Evolutionary conservation across 2,888 invertebrate species (phyloP).

Genomic region (Megamerina dolium): DNA sequence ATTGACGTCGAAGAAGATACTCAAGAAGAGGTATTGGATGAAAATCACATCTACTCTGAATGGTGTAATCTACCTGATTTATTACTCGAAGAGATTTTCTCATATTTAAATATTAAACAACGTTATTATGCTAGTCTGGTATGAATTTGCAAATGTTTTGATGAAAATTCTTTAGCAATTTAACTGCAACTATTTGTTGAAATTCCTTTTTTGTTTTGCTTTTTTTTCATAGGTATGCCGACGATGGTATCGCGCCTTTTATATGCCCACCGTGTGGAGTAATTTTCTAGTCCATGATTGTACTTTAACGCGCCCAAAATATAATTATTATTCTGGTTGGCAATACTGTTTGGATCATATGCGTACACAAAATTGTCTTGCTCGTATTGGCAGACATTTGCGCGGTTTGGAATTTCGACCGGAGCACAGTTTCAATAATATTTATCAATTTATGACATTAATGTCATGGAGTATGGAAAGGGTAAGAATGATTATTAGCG

Average conservation of each 20-base stretch:
- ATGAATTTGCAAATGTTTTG: too few species aligned
- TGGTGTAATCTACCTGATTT: constrained; percentile 69
- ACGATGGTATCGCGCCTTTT: constrained; percentile 64
- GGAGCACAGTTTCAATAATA: constrained; percentile 71
- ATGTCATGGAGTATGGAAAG: constrained; percentile 68
- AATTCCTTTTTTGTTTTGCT: too few species aligned
- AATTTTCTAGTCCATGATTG: constrained; percentile 65
- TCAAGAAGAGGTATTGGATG: constrained; percentile 42
- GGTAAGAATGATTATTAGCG: constrained; percentile 28
- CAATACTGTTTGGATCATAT: constrained; percentile 65
- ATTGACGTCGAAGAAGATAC: constrained; percentile 50
- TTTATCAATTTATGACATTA: constrained; percentile 79
- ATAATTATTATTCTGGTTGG: constrained; percentile 78
- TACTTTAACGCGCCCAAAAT: constrained; percentile 67
- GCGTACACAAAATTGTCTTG: constrained; percentile 64
- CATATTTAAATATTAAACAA: constrained; percentile 61
- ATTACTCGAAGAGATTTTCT: constrained; percentile 66
- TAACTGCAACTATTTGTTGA: too few species aligned
- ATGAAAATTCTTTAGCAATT: too few species aligned
- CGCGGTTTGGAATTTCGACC: constrained; percentile 64
- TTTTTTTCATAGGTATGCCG: constrained; percentile 39
- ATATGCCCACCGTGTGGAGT: constrained; percentile 69
- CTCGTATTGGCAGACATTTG: constrained; percentile 61
- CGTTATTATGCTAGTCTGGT: constrained; percentile 68
- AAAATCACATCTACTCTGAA: constrained; percentile 49